Base-by-base conservation (phyloP, 1,140 invertebrate genomes). In the Pachypsylla venusta region DNA sequence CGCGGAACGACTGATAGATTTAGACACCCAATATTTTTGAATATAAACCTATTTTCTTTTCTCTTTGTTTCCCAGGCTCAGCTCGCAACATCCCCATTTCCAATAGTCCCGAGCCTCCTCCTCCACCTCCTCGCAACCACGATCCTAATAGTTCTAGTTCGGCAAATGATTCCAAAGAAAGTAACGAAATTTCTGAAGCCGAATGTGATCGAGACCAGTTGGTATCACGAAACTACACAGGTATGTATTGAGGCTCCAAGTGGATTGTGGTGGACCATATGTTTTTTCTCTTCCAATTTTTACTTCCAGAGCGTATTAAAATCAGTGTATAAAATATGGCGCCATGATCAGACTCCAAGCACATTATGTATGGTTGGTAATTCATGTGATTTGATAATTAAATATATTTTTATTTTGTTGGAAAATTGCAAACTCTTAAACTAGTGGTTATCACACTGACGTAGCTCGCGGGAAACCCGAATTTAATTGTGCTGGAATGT, bases 181-280 rank as follows among this genome's bases (percentile, higher is more conserved):
- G 87, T 71, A 92, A 91, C 73, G 88, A 93, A 73, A 89, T 90
- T 70, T 91, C 87, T 68, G 89, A 93, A 75, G 88, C 88, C 65
- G 89, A 92, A 72, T 92, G 88, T 72, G 89, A 92, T 75, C 83
- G 83, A 63, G 83, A 85, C 69, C 82, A 85, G 53, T 70, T 81
- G 66, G 78, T 84, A 67, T 82, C 79, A 73, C 75, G 82, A 60
- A 84, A 78, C 63, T 85, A 85, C 69, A 81, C 81, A 66, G 83
- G 83, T 85, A 70, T 79, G 79, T 78, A 64, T 7, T 27, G 42
- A 5, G 25, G 27, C 40, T 28, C 24, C 61, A 27, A 3, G 58
- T 53, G 26, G 13, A 48, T 61, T 27, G 42, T 57, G 39, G 26
- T 40, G n/a, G n/a, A 16, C 13, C 7, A 22, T 61, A 22, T 59